Base-by-base conservation (phyloP, 2,888 invertebrate genomes). In the Leistus spinibarbis region DNA sequence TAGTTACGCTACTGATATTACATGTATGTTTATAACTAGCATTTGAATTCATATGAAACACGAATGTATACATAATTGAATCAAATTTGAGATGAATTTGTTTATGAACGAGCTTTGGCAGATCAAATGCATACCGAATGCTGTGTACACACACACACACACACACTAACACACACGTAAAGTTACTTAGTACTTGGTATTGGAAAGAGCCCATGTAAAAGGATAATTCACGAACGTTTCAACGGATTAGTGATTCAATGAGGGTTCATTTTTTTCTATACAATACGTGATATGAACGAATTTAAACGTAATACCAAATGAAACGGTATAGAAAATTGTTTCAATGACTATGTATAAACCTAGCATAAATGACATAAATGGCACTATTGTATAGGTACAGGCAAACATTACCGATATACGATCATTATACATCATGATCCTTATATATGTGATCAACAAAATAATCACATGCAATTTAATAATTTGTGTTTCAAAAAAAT, bases 71-170 rank as follows among this genome's bases (percentile, higher is more conserved):
- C 40, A 40, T 40, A 63, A 63, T 63, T 63, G 63, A 63, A 63
- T 63, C 19, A 20, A 13, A 19, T 22, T 19, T n/a, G 17, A 63
- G 22, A 63, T 63, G 22, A 22, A 63, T 63, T 63, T 63, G 22
- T 63, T 20, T 22, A 19, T 19, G 20, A 63, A 63, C 63, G 63
- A 63, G 22, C 22, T 63, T 63, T 63, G 22, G 63, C 22, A 63
- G 17, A 63, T 63, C 63, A 63, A 63, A 63, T 63, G 22, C 22
- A 62, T 24, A 7, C n/a, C n/a, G n/a, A n/a, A n/a, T n/a, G n/a
- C n/a, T 24, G 7, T 24, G 24, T 24, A 24, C 24, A 24, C 7
- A 24, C 19, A 62, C 17, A 57, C 57, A 57, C 57, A 3, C 9
- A 57, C 57, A 13, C 57, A n/a, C 57, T n/a, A 57, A 57, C 57